Conservation (phyloP, 2,888 invertebrate species). For the Polyommatus icarus region DNA sequence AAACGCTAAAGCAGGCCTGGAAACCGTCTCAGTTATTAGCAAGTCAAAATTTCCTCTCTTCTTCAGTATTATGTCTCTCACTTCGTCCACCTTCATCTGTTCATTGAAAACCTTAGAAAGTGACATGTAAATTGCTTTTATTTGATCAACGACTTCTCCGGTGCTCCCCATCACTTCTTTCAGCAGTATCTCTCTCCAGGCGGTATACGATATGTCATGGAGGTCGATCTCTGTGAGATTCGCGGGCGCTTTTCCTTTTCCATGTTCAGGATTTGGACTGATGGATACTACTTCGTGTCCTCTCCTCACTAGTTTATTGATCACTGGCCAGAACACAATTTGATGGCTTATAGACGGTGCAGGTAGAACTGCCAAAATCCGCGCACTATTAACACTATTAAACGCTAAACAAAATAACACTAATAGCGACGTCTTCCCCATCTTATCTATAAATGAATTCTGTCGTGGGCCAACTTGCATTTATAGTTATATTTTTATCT, state of each 20-base stretch:
- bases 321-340: slow-evolving; percentile 50
- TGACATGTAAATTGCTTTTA: slow-evolving; percentile 29
- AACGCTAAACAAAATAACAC: slow-evolving; percentile 29
- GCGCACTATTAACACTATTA: slow-evolving; percentile 43
- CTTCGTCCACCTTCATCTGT: slow-evolving; percentile 40
- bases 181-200: slow-evolving; percentile 36
- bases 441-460: slow-evolving; percentile 3
- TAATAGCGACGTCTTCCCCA: slow-evolving; percentile 19
- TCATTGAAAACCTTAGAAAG: slow-evolving; percentile 39
- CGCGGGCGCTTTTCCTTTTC: slow-evolving; percentile 50
- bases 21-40: slow-evolving; percentile 49
- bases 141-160: slow-evolving; percentile 32
- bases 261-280: slow-evolving; percentile 53
- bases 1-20: slow-evolving; percentile 45
- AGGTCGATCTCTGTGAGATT: slow-evolving; percentile 57
- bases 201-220: slow-evolving; percentile 52
- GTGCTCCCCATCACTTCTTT: slow-evolving; percentile 32
- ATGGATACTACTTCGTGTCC: slow-evolving; percentile 62
- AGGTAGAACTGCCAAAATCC: slow-evolving; percentile 55
- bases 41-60: slow-evolving; percentile 48
- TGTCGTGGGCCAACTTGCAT: background rate
- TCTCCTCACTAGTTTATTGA: slow-evolving; percentile 51
- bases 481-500: slow-evolving; percentile 28
- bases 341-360: slow-evolving; percentile 58
- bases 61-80: slow-evolving; percentile 39